Evolutionary conservation across 2,797 vertebrate species (phyloP).

Genomic region (Adrianichthys oophorus): DNA sequence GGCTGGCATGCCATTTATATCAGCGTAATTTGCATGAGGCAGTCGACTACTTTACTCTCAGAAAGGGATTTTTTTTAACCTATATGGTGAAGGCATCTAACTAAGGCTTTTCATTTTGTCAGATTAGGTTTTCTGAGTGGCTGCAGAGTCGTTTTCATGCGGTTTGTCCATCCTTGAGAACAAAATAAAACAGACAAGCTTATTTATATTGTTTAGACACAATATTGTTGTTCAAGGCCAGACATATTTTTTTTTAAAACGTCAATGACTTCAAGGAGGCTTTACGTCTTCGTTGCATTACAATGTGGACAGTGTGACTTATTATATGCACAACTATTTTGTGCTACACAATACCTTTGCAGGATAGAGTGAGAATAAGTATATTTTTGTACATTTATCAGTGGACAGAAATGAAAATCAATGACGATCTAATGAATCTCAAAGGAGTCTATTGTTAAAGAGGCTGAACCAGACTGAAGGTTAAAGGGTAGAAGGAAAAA

Average conservation of each 20-base stretch:
- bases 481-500: constrained; percentile 40
- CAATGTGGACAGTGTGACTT: constrained; percentile 17
- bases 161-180: no score
- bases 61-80: constrained; percentile 54
- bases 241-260: constrained; percentile 29
- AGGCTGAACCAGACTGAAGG: constrained; percentile 66
- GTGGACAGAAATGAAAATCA: constrained; percentile 55
- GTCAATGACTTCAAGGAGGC: constrained; percentile 1
- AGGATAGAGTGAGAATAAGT: constrained; percentile 41
- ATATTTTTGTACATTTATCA: constrained; percentile 24
- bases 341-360: constrained; percentile 36
- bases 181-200: no score
- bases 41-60: constrained; percentile 44
- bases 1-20: constrained; percentile 69
- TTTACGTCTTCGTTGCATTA: constrained; percentile 6
- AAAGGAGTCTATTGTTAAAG: constrained; percentile 63
- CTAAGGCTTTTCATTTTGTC: constrained; percentile 6
- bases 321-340: constrained; percentile 30
- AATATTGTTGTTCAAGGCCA: constrained; percentile 24
- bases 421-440: constrained; percentile 62
- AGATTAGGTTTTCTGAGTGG: constrained; percentile 5
- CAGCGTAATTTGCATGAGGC: constrained; percentile 73
- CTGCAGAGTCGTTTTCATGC: background rate
- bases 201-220: no score
- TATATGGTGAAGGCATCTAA: constrained; percentile 47